These are phyloP conservation scores for Catharus bicknelli DNA, from an alignment of 2,113 vertebrate genomes.

Conservation along the genomic window DNA sequence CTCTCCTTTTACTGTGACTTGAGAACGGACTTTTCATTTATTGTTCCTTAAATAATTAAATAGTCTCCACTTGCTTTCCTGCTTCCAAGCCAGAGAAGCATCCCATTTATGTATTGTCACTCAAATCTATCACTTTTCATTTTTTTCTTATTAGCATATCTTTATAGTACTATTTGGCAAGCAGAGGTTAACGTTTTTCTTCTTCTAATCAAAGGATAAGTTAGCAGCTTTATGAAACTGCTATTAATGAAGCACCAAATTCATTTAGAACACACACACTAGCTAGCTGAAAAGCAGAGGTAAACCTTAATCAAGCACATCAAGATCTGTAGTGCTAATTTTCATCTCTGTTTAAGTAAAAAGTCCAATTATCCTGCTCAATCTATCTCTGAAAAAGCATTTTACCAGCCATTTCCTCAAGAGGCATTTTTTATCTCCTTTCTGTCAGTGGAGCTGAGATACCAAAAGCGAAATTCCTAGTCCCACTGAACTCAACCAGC, in stretches of 20 bases:
- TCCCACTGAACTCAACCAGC: not conserved
- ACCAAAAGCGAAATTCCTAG: not conserved
- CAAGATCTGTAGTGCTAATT: not conserved
- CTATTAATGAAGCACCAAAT: not conserved
- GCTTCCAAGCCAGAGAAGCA: not conserved
- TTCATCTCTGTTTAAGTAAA: not conserved
- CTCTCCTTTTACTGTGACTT: not conserved
- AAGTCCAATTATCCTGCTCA: not conserved
- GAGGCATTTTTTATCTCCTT: not conserved
- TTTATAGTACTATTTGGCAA: not conserved
- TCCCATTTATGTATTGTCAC: not conserved
- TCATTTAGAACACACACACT: not conserved
- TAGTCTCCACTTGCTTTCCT: slow-evolving; percentile 6
- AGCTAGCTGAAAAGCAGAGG: not conserved
- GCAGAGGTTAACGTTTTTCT: not conserved
- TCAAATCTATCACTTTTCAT: not conserved
- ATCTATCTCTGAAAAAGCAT: not conserved
- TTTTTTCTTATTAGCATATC: not conserved
- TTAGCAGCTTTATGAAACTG: not conserved
- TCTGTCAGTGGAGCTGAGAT: not conserved
- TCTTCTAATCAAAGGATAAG: not conserved
- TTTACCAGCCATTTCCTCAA: not conserved
- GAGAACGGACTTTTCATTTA: slow-evolving; percentile 20
- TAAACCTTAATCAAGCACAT: not conserved
- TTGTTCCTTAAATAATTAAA: slow-evolving; percentile 45